Base-by-base conservation (phyloP, 92 coral and sea anemone genomes). In the Parazoanthus darwini region DNA sequence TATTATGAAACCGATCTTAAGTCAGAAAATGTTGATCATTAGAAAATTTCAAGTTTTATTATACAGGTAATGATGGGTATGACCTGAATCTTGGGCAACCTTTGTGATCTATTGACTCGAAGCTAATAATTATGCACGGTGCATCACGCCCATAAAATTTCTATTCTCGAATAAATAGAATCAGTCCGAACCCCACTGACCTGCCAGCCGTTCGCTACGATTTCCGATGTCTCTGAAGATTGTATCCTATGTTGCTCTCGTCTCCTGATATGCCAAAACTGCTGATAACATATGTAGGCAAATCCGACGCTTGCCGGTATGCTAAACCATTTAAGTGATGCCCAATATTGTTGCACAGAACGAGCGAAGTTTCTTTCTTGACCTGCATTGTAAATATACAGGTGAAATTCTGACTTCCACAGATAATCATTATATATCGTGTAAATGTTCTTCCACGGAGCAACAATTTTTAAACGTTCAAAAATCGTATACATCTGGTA, bases 231-330 rank as follows among this genome's bases (percentile, higher is more conserved):
- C 23, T 92, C 92, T 50, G 93, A 76, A 22, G 88, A 68, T 20
- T 90, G 77, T 20, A 95, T 81, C 80, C 77, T 94, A 37, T 93
- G 91, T 29, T 91, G 81, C 63, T 97, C 99, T 59, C 99, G 89
- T 29, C 93, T 91, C 78, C 78, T 91, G 59, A 97, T 91, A 66
- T 97, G 98, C 80, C 97, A 94, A 82, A 94, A 90, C 85, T 97
- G 99, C 77, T 95, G 96, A 54, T 91, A 94, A 50, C 97, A 95
- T 22, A 97, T 93, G 66, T 94, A 92, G 18, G 99, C 99, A 91
- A 97, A 97, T 8, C 99, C 99, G 16, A 97, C 93, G 79, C 99
- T 94, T 4, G 98, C 98, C 18, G 99, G 99, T 81, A 97, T 97
- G 82, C 98, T 94, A 74, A 97, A 97, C 99, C 99, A 97, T 35